Evolutionary conservation across 2,113 vertebrate species (phyloP).

Genomic region (Oreochromis niloticus): DNA sequence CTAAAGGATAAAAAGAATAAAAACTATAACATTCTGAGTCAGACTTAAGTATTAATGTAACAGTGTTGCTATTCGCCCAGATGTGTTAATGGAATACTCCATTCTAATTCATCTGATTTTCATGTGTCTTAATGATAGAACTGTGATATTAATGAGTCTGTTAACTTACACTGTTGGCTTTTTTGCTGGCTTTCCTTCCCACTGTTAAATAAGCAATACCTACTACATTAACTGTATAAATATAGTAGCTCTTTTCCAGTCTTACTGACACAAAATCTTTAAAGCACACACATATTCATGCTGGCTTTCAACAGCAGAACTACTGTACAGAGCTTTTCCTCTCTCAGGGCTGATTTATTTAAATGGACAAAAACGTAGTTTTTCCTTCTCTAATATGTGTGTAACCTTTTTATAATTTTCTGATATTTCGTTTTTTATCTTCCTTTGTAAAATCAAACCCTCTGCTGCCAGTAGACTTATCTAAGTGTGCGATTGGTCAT

Average conservation of each 20-base stretch:
- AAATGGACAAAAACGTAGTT: fast-evolving
- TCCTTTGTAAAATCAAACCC: background rate
- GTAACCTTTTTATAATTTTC: background rate
- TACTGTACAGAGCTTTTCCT: background rate
- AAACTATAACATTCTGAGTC: background rate
- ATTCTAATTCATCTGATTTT: background rate
- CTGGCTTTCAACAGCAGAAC: background rate
- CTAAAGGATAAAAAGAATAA: background rate
- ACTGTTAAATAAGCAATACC: background rate
- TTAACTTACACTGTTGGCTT: background rate
- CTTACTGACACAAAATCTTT: background rate
- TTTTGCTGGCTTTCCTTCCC: background rate
- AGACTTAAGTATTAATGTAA: background rate
- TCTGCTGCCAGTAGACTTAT: background rate
- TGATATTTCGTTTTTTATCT: background rate
- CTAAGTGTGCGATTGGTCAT: background rate
- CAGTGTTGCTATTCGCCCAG: background rate
- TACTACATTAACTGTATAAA: background rate
- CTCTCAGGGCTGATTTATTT: background rate
- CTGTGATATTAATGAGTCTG: background rate
- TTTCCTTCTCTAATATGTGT: background rate
- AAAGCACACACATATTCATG: background rate
- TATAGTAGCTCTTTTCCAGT: background rate
- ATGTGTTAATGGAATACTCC: background rate
- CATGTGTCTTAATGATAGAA: background rate